Percentiles rank a stretch among this genome's conserved stretches.
These are phyloP conservation scores for Cyanocitta stelleri DNA, from an alignment of 2,113 vertebrate genomes.

Conservation along the genomic window DNA sequence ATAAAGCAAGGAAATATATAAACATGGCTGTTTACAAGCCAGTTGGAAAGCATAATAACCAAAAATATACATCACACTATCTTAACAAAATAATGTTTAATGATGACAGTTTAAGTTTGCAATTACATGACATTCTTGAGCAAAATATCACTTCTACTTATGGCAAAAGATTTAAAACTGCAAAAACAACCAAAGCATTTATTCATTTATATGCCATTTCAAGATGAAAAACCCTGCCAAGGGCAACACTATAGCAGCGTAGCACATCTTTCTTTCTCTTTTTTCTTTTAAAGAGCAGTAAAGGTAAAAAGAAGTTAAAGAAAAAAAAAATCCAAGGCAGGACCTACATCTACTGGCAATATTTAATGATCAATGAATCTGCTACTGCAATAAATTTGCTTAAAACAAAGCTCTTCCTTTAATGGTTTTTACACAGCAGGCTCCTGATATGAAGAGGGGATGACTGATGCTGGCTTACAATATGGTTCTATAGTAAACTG, in stretches of 20 bases:
- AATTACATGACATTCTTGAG: conserved; percentile 37
- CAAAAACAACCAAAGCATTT: conserved; percentile 41
- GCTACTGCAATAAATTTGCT: background rate
- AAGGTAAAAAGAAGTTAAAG: conserved; percentile 13
- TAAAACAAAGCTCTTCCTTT: conserved; percentile 36
- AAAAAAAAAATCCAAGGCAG: background rate
- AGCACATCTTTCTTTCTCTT: background rate
- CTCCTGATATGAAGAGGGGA: background rate
- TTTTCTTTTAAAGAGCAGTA: background rate
- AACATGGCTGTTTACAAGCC: conserved; percentile 37
- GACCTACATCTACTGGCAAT: conserved; percentile 8
- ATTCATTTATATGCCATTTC: conserved; percentile 49
- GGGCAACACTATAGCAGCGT: conserved; percentile 13
- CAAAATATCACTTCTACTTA: conserved; percentile 46
- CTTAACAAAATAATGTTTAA: conserved; percentile 57
- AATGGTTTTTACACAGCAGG: conserved; percentile 28
- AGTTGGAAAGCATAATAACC: conserved; percentile 15
- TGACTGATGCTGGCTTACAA: conserved; percentile 26
- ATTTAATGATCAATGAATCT: conserved; percentile 28
- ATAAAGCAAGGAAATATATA: conserved; percentile 36
- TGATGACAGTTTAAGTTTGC: conserved; percentile 50
- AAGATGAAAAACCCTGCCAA: conserved; percentile 49
- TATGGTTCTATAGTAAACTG: background rate
- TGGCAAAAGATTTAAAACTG: conserved; percentile 40
- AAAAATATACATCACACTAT: conserved; percentile 36